Base-by-base conservation (phyloP, 2,888 invertebrate species). In the Linyphia triangularis region DNA sequence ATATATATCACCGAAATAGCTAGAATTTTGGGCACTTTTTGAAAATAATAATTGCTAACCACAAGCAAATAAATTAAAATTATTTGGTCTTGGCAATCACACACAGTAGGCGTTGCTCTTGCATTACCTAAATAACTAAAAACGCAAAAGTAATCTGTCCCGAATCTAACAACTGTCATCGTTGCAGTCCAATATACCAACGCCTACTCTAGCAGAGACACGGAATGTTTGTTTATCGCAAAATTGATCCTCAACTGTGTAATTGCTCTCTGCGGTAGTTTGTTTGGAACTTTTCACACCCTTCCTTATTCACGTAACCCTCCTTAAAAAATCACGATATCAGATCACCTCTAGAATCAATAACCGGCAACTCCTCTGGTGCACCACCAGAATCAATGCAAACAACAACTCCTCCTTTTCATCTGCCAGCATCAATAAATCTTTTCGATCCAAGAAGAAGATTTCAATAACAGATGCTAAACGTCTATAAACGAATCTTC, bases 391-490 rank as follows among this genome's bases (percentile, higher is more conserved):
- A 26, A 70, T 43, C 70, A 28, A 70, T 70, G 63, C 24, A 61
- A 77, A 77, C 40, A 59, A n/a, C 10, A 26, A n/a, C 9, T 43
- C 16, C 70, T 70, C 70, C 70, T 70, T 24, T 43, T 70, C 43
- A 6, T 43, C 16, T 4, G 2, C 70, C 6, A 22, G 16, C 19
- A 16, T 43, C 70, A 16, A 70, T 70, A 26, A 70, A 70, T 70
- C 70, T 79, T 65, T 75, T 16, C 37, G 3, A 33, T 26, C 59
- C 73, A 19, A 19, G 26, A 16, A n/a, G 51, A 16, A 43, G 26
- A 43, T 75, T 84, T 67, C 51, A 75, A 69, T 78, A 85, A 78
- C 78, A 85, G 85, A 85, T 85, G 85, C 85, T 85, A 78, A 85
- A 78, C 70, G 85, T 63, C 10, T 33, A 78, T 61, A 79, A 33